A percentile compares a stretch with the other conserved stretches of the same genome.
These are phyloP conservation scores for Anabacerthia variegaticeps DNA, from an alignment of 2,797 vertebrate species.

Conservation along the genomic window DNA sequence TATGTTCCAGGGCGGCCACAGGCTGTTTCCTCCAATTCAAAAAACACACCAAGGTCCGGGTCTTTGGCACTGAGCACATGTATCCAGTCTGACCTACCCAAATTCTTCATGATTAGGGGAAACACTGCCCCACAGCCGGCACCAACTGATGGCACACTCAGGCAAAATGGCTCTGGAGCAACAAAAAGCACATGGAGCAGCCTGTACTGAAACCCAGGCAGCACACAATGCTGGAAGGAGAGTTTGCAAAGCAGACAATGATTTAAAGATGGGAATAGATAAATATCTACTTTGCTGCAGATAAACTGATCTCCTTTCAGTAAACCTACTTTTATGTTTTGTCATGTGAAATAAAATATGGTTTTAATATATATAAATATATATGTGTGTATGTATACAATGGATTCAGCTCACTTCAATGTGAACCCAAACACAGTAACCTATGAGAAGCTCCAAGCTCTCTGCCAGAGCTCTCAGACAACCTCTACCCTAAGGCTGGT, in stretches of 20 bases:
- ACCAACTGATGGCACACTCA: accelerated
- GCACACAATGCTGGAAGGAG: accelerated
- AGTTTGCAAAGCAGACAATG: background rate
- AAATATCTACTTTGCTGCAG: background rate
- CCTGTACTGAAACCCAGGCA: background rate
- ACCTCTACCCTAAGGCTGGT: background rate
- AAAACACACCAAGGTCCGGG: background rate
- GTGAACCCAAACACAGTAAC: background rate
- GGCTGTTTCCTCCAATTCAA: background rate
- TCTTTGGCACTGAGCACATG: background rate
- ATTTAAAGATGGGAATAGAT: background rate
- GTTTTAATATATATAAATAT: background rate
- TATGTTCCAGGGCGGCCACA: background rate
- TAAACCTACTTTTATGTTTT: background rate
- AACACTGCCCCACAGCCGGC: background rate
- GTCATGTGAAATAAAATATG: background rate
- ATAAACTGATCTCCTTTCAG: background rate
- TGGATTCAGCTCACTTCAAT: background rate
- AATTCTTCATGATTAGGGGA: background rate
- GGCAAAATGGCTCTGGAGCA: background rate
- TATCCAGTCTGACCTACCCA: background rate
- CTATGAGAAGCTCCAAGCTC: background rate
- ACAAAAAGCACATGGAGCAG: accelerated
- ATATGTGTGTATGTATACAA: background rate
- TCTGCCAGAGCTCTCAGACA: background rate